Conservation (phyloP, 2,797 vertebrate species). For the Aldrovandia affinis region DNA sequence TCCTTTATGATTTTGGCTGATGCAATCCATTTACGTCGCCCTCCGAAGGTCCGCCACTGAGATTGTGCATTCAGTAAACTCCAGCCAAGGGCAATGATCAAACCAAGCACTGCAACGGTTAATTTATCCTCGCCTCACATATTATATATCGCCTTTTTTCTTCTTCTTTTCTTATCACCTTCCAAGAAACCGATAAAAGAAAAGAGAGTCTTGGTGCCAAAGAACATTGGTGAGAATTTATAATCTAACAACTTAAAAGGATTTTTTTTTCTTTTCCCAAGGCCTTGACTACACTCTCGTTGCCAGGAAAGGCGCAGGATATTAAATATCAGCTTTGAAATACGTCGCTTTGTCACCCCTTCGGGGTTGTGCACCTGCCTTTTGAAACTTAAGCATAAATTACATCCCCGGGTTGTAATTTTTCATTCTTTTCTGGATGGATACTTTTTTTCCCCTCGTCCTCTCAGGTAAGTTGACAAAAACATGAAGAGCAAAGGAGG, state of each 20-base stretch:
- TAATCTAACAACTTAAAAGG: not conserved
- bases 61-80: no score
- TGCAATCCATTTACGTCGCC: no score
- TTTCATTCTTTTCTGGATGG: constrained; percentile 33
- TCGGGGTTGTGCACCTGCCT: constrained; percentile 21
- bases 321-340: constrained; percentile 36
- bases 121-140: constrained; percentile 1
- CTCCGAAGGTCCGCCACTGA: no score
- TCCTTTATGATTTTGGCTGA: no score
- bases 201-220: constrained; percentile 15
- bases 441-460: constrained; percentile 25
- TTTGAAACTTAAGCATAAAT: constrained; percentile 36
- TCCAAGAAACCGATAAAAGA: not conserved
- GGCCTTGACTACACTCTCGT: not conserved
- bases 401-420: constrained; percentile 27
- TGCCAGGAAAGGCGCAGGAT: constrained; percentile 27
- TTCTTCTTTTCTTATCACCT: no score
- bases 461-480: constrained; percentile 29
- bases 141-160: not conserved
- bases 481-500: constrained; percentile 27
- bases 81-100: no score
- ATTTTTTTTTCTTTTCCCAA: constrained; percentile 9
- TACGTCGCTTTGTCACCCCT: constrained; percentile 25
- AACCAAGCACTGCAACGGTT: no score
- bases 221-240: constrained; percentile 8